phyloP scores from a whole-genome alignment of 2,113 vertebrate genomes.

The Recurvirostra avosetta region DNA sequence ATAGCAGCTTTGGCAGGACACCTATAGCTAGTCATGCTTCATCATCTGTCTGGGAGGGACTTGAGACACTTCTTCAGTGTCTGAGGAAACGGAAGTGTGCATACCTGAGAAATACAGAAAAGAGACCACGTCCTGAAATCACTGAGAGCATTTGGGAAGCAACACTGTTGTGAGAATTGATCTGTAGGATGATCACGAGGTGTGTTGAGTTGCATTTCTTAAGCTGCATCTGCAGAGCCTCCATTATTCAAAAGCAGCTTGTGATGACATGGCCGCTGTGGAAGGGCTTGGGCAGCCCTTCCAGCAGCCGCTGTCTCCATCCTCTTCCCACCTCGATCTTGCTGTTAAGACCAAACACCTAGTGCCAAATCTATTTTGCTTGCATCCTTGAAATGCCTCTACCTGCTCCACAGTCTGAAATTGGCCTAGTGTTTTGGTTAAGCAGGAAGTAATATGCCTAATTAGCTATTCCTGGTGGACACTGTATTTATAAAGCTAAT shows the following conservation, averaged over 20 bases:
- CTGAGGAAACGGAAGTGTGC: neutral
- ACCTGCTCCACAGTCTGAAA: neutral
- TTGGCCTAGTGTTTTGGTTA: neutral
- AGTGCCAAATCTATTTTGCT: neutral
- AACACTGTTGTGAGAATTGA: neutral
- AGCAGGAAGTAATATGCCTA: neutral
- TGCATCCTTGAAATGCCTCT: neutral
- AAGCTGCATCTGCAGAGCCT: neutral
- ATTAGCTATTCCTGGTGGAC: neutral
- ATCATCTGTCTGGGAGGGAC: neutral
- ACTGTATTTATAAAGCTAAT: neutral
- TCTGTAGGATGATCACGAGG: neutral
- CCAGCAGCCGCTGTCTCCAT: neutral
- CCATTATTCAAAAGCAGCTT: neutral
- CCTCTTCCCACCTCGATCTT: neutral
- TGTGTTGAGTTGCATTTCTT: neutral
- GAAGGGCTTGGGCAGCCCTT: neutral
- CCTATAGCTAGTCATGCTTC: neutral
- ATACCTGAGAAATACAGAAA: neutral
- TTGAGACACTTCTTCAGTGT: neutral
- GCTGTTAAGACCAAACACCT: neutral
- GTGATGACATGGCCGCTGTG: neutral
- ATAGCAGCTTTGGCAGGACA: rapidly evolving
- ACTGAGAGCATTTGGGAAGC: neutral
- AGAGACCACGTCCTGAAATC: neutral